Evolutionary conservation across 2,113 vertebrate species (phyloP).

Genomic region (Oreochromis spilurus): DNA sequence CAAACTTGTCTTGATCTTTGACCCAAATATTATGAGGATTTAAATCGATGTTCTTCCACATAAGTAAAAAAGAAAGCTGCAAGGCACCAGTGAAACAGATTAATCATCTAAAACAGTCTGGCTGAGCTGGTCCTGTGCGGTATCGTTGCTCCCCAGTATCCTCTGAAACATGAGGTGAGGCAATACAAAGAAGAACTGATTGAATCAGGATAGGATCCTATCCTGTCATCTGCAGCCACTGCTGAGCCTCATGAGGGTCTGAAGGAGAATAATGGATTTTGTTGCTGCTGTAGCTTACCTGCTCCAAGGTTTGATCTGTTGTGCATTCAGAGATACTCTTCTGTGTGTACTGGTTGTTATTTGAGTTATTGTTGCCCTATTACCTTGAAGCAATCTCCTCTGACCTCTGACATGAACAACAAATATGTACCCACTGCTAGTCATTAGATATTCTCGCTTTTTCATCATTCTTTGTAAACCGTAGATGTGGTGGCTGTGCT

Average conservation of each 20-base stretch:
- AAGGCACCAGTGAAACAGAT: neutral
- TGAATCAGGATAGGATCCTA: neutral
- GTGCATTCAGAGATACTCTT: neutral
- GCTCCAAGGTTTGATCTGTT: neutral
- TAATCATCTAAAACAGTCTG: neutral
- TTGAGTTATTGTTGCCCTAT: neutral
- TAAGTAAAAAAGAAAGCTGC: neutral
- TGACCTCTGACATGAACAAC: neutral
- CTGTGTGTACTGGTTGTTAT: neutral
- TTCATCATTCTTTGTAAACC: neutral
- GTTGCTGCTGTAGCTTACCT: neutral
- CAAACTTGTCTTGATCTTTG: neutral
- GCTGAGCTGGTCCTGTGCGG: neutral
- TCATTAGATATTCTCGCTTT: neutral
- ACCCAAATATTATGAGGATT: neutral
- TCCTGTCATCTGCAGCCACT: neutral
- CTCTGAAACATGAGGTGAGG: neutral
- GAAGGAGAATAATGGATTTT: neutral
- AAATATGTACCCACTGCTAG: neutral
- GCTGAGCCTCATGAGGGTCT: neutral
- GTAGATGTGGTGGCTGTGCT: neutral
- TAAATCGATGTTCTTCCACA: neutral
- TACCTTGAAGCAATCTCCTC: neutral
- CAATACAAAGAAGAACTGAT: neutral
- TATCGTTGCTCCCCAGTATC: neutral